Evolutionary conservation across 2,113 vertebrate species (phyloP).

Genomic region (Ctenodactylus gundi): DNA sequence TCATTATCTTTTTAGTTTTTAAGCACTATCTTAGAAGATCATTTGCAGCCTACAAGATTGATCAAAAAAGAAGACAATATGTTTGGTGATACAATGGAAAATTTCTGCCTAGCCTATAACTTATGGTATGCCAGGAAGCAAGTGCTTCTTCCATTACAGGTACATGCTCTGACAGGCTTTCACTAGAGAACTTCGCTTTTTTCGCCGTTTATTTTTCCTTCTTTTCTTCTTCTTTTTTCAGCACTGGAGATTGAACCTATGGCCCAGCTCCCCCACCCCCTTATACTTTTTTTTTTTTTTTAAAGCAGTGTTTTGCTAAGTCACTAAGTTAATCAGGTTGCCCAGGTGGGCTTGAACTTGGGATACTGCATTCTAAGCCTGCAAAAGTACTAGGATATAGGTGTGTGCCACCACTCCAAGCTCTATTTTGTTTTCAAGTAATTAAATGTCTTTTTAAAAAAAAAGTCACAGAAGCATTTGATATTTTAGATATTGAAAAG

Average conservation of each 20-base stretch:
- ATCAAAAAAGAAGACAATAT: not conserved
- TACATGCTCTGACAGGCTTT: not conserved
- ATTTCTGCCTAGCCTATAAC: not conserved
- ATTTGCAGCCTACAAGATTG: not conserved
- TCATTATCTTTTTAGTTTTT: conserved; percentile 46
- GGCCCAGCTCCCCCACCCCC: not conserved
- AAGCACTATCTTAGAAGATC: conserved; percentile 33
- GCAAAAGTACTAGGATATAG: not conserved
- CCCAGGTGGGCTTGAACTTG: not conserved
- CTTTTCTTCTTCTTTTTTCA: not conserved
- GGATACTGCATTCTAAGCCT: not conserved
- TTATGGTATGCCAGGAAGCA: not conserved
- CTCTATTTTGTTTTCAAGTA: conserved; percentile 20
- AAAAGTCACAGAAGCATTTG: conserved; percentile 15
- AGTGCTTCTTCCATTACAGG: not conserved
- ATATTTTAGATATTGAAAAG: not conserved
- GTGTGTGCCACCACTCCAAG: not conserved
- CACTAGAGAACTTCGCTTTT: not conserved
- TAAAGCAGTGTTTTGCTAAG: not conserved
- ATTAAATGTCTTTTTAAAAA: conserved; percentile 10
- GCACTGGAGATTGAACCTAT: not conserved
- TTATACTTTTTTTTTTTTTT: not conserved
- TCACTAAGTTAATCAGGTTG: not conserved
- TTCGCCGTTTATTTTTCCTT: too few species aligned
- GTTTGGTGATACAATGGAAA: not conserved